phyloP scores from a whole-genome alignment of 1,140 invertebrate species.

The Hestina assimilis region DNA sequence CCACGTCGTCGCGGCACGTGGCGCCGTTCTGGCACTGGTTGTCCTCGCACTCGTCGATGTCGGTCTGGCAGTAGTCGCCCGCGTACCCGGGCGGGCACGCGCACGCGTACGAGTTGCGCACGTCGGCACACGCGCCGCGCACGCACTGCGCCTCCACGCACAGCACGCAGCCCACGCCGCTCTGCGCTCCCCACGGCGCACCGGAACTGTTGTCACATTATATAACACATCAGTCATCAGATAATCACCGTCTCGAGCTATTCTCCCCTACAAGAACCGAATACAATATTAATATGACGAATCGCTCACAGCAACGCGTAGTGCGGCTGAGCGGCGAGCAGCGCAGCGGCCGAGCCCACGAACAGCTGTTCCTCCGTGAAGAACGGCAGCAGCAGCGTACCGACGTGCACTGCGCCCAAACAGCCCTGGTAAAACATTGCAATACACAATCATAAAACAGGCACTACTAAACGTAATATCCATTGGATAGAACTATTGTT shows the following conservation, averaged over 20 bases:
- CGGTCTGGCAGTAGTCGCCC: constrained; percentile 85
- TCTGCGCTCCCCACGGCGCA: constrained; percentile 46
- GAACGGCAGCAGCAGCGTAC: constrained; percentile 91
- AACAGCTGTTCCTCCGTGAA: constrained; percentile 87
- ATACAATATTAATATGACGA: too few relatives aligned
- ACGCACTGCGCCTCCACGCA: constrained; percentile 93
- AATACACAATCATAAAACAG: not conserved
- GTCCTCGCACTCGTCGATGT: constrained; percentile 34
- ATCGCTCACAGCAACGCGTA: constrained; percentile 73
- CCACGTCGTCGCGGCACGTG: constrained; percentile 47
- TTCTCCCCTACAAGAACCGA: not conserved
- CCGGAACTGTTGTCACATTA: too few relatives aligned
- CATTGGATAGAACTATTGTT: not conserved
- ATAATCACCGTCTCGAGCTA: not conserved
- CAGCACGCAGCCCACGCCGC: constrained; percentile 83
- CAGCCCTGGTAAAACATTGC: constrained; percentile 84
- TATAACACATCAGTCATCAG: too few relatives aligned
- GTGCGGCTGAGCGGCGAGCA: constrained; percentile 71
- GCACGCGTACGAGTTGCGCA: constrained; percentile 88
- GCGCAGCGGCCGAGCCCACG: constrained; percentile 74
- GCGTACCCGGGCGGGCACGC: constrained; percentile 88
- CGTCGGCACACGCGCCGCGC: constrained; percentile 90
- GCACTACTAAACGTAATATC: not conserved
- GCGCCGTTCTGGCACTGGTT: constrained; percentile 30
- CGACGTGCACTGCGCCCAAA: constrained; percentile 92